Percentiles rank a stretch among this genome's conserved stretches.
Conservation (phyloP, 2,888 invertebrate species). For the Spodoptera littoralis region DNA sequence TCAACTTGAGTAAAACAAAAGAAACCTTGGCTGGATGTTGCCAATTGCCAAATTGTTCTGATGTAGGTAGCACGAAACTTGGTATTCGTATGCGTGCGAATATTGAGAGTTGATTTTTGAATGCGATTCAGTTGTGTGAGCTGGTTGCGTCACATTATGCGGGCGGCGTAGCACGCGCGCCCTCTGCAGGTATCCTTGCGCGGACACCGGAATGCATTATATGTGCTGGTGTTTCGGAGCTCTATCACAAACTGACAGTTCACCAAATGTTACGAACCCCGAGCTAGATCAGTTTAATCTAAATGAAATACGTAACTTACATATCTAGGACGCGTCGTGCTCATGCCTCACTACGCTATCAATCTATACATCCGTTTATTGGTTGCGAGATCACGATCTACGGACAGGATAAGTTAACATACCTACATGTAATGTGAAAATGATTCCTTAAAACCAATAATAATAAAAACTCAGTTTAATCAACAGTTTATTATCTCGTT, state of each 20-base stretch:
- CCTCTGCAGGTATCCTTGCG: conserved; percentile 30
- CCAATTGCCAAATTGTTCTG: conserved; percentile 72
- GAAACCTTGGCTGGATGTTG: conserved; percentile 72
- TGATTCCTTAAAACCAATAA: conserved; percentile 34
- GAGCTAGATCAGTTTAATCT: conserved; percentile 36
- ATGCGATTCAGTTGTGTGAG: conserved; percentile 56
- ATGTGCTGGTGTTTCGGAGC: conserved; percentile 18
- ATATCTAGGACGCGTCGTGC: conserved; percentile 58
- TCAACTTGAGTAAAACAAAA: conserved; percentile 68
- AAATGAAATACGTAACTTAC: conserved; percentile 32
- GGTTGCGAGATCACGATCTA: conserved; percentile 63
- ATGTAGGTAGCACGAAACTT: conserved; percentile 64
- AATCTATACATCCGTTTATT: conserved; percentile 61
- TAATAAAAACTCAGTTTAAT: conserved; percentile 41
- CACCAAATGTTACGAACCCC: conserved; percentile 6
- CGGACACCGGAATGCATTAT: conserved; percentile 20
- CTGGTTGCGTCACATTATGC: conserved; percentile 64
- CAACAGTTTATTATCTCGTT: conserved; percentile 30
- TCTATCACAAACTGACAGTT: conserved; percentile 6
- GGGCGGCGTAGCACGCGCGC: conserved; percentile 46
- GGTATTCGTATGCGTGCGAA: conserved; percentile 64
- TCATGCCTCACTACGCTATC: conserved; percentile 31
- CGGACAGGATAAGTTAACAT: conserved; percentile 53
- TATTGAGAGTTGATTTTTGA: conserved; percentile 64
- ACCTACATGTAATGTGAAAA: conserved; percentile 33